A percentile compares a stretch with the other conserved stretches of the same genome.
Conservation (phyloP, 2,888 invertebrate genomes). For the Cephus rjabovi region DNA sequence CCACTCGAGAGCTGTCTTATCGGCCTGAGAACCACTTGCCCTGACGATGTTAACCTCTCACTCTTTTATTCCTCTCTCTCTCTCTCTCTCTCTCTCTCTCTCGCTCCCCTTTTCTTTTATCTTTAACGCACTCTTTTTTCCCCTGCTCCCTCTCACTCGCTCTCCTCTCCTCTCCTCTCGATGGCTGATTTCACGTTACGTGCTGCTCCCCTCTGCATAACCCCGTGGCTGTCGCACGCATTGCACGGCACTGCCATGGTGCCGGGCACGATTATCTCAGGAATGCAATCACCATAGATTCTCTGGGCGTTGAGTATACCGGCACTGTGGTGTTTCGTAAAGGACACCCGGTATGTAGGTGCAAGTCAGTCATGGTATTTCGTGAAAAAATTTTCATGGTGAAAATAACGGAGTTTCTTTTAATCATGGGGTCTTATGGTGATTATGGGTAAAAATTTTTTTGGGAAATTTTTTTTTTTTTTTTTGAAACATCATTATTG, state of each 20-base stretch:
- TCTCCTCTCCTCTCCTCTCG: neutral
- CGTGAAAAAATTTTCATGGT: neutral
- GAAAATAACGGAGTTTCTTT: neutral
- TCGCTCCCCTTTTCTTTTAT: neutral
- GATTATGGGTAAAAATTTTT: too few relatives aligned
- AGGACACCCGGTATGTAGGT: neutral
- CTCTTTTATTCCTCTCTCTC: too few relatives aligned
- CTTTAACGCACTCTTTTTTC: neutral
- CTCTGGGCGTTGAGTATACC: neutral
- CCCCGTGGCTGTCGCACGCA: constrained; percentile 34
- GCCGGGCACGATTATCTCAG: constrained; percentile 38
- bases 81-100: too few relatives aligned
- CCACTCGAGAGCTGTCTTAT: constrained; percentile 26
- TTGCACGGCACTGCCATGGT: constrained; percentile 20
- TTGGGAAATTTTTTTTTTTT: too few relatives aligned
- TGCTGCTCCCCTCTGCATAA: constrained; percentile 1
- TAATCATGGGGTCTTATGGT: too few relatives aligned
- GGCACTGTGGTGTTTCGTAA: neutral
- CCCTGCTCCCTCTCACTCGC: neutral
- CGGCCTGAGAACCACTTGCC: constrained; percentile 42
- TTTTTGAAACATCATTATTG: too few relatives aligned
- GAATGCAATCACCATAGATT: constrained; percentile 38
- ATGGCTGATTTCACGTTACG: neutral
- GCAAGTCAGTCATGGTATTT: neutral
- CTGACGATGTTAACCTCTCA: neutral